Base-by-base conservation (phyloP, 2,113 vertebrate species). In the Triplophysa siluroides region DNA sequence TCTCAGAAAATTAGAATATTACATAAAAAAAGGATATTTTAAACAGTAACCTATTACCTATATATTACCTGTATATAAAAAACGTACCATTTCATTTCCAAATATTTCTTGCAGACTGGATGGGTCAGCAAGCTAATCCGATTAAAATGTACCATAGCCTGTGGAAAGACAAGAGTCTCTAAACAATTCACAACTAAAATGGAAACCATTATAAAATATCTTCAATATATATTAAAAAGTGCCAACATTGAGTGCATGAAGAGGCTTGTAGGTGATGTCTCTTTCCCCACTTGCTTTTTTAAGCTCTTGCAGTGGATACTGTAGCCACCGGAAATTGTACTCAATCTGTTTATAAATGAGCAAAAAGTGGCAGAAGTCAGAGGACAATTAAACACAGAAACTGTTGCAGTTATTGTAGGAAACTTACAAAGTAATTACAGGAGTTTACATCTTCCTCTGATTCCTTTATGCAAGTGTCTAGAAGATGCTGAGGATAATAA, bases 21-120 rank as follows among this genome's bases (percentile, higher is more conserved):
- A 29, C 26, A 29, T 29, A 29, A 29, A 29, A 29, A 29, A 29
- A 29, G 3, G 2, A 29, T 29, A 29, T 29, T 29, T 29, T 29
- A 29, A 29, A 29, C 26, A n/a, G n/a, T n/a, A n/a, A n/a, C n/a
- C n/a, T n/a, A n/a, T n/a, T n/a, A n/a, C n/a, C n/a, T n/a, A n/a
- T n/a, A n/a, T n/a, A n/a, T n/a, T n/a, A 29, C 26, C 1, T 29
- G 26, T 29, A 0, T 29, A 3, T 29, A 29, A 29, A 29, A 29
- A 29, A 29, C 26, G 1, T 81, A 96, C 95, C 95, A 96, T 88
- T 96, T 96, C 94, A 95, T 96, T 69, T 94, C 91, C 81, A 96
- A 92, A 86, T 95, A 96, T 84, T 96, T 93, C 86, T 93, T 95
- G 86, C 95, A 95, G 64, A 96, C 92, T 1, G 94, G 93, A 88